Base-by-base conservation (phyloP, 2,797 vertebrate genomes). In the Lophotriccus pileatus region DNA sequence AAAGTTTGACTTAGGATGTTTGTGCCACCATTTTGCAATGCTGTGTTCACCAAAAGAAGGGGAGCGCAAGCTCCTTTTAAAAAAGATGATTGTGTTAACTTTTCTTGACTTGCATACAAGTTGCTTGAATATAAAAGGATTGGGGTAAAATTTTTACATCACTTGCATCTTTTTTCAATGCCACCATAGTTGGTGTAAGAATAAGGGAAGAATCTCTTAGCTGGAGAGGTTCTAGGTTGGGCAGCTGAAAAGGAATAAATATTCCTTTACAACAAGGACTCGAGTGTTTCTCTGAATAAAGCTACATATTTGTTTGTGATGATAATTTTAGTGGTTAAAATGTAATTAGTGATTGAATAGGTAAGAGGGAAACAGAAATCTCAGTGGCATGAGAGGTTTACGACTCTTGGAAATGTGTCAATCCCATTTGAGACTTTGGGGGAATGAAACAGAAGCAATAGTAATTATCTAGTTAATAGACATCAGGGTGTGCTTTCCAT, bases 401-500 rank as follows among this genome's bases (percentile, higher is more conserved):
- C 87, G 80, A 88, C 73, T 90, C 50, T 30, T 86, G 52, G 36
- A 94, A 91, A 50, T 28, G 11, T 82, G 19, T 82, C 73, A 84
- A 76, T 90, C 43, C 46, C 80, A 49, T 44, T 70, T 77, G 59
- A 67, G 62, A 90, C 10, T 55, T 75, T 60, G 6, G 27, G 25
- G 34, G 12, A 15, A 21, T 12, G 11, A 24, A 30, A 82, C 3
- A 5, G 7, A 15, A 43, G 62, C 36, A 66, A 12, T 7, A 55
- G 25, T 88, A 93, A 95, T 91, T 93, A 78, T 16, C 69, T 88
- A 66, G 88, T 87, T 93, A 94, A 90, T 64, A 79, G 78, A 16
- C 82, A 89, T 70, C 9, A 39, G 50, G 32, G 59, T 92, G 81
- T 67, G 52, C 81, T 96, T 91, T 90, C 58, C 7, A 0, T 44